phyloP scores from a whole-genome alignment of 2,797 vertebrate species.

The Pantherophis alleghaniensis region DNA sequence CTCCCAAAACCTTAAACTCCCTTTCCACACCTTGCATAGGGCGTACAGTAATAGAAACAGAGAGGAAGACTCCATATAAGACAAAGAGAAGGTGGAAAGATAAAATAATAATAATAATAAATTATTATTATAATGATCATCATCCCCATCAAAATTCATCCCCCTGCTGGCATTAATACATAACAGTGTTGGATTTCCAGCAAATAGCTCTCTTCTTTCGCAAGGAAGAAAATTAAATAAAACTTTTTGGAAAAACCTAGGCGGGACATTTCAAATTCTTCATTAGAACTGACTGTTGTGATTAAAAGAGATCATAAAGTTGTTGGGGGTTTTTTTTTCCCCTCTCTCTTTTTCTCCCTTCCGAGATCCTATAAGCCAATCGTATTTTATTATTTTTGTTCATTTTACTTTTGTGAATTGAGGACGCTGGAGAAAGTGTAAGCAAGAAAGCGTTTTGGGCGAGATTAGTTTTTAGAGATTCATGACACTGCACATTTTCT shows the following conservation, averaged over 20 bases:
- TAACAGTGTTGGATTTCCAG: not conserved
- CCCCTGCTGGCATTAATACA: not conserved
- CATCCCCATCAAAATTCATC: not conserved
- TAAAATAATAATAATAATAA: no score
- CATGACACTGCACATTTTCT: slow-evolving; percentile 67
- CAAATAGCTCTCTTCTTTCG: not conserved
- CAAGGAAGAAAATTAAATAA: not conserved
- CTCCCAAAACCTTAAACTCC: fast-evolving
- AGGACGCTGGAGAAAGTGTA: not conserved
- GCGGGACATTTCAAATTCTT: not conserved
- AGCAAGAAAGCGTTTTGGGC: slow-evolving; percentile 16
- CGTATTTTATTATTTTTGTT: not conserved
- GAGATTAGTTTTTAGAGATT: slow-evolving; percentile 33
- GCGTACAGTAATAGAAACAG: not conserved
- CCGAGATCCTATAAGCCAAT: not conserved
- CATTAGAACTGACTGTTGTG: not conserved
- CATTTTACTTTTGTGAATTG: slow-evolving; percentile 33
- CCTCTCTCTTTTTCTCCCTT: not conserved
- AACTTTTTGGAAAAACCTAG: fast-evolving
- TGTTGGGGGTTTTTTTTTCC: not conserved
- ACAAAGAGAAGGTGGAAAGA: not conserved
- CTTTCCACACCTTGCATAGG: slow-evolving; percentile 3
- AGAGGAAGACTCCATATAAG: not conserved
- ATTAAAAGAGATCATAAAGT: not conserved
- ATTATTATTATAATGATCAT: not conserved